Conservation (phyloP, 1,140 invertebrate species). For the Delia radicum region DNA sequence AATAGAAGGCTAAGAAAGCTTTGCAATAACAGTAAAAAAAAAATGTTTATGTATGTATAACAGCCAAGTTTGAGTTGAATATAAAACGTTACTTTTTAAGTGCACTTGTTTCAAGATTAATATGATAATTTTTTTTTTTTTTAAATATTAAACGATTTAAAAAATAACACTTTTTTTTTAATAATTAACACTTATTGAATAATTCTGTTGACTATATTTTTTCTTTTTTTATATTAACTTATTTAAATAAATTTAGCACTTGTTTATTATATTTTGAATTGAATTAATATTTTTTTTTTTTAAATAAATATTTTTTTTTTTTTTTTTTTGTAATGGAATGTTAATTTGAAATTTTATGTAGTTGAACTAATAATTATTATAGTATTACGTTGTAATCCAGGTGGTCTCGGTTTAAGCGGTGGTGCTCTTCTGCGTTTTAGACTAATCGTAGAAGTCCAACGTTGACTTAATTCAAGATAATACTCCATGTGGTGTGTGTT, state of each 20-base stretch:
- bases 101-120: neutral
- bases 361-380: neutral
- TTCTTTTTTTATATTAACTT: neutral
- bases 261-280: neutral
- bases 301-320: neutral
- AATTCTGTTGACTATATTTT: neutral
- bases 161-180: neutral
- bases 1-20: neutral
- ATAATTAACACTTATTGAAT: neutral
- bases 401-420: constrained; percentile 28
- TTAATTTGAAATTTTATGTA: no score
- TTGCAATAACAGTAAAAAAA: neutral
- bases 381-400: constrained; percentile 8
- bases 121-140: no score
- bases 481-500: constrained; percentile 27
- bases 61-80: neutral
- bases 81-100: neutral
- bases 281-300: neutral
- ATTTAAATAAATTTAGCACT: neutral
- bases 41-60: neutral
- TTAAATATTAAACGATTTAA: neutral
- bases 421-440: constrained; percentile 27
- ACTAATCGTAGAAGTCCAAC: constrained; percentile 25
- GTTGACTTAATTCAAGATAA: constrained; percentile 9
- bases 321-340: no score